A percentile compares a stretch with the other conserved stretches of the same genome.
Conservation (phyloP, 2,797 vertebrate genomes). For the Xenentodon cancila region DNA sequence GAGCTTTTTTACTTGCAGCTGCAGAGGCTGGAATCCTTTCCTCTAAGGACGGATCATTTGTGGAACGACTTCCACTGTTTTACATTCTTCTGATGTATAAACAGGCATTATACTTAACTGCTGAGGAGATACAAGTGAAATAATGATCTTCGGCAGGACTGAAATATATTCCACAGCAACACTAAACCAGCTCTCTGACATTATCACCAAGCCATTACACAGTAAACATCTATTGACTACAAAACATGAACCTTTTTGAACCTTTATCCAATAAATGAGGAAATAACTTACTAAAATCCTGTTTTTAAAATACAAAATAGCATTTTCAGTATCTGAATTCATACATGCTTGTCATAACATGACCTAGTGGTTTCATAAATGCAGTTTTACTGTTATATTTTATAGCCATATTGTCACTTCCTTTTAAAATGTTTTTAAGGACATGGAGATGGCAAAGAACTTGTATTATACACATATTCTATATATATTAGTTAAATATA, state of each 20-base stretch:
- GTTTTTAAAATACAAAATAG: slow-evolving; percentile 84
- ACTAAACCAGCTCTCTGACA: slow-evolving; percentile 70
- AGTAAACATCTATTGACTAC: slow-evolving; percentile 84
- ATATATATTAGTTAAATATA: slow-evolving; percentile 76
- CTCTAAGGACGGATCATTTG: slow-evolving; percentile 13
- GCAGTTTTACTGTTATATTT: slow-evolving; percentile 78
- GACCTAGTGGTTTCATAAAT: slow-evolving; percentile 77
- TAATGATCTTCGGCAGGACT: slow-evolving; percentile 57
- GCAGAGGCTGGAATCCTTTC: slow-evolving; percentile 23
- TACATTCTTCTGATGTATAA: slow-evolving; percentile 34
- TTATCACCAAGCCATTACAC: slow-evolving; percentile 75
- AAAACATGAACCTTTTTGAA: slow-evolving; percentile 79
- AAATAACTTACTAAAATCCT: slow-evolving; percentile 84
- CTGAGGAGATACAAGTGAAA: slow-evolving; percentile 44
- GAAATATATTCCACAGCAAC: slow-evolving; percentile 68
- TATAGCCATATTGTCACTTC: slow-evolving; percentile 72
- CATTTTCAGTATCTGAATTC: slow-evolving; percentile 78
- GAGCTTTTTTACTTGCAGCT: slow-evolving; percentile 2
- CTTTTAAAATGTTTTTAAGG: slow-evolving; percentile 70
- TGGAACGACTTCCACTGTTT: slow-evolving; percentile 34
- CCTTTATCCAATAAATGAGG: slow-evolving; percentile 79
- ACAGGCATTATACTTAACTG: slow-evolving; percentile 53
- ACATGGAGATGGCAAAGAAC: slow-evolving; percentile 76
- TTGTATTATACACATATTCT: slow-evolving; percentile 71
- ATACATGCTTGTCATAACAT: slow-evolving; percentile 84